These are phyloP conservation scores for Polyploca ridens DNA, from an alignment of 2,888 invertebrate species.

Conservation along the genomic window DNA sequence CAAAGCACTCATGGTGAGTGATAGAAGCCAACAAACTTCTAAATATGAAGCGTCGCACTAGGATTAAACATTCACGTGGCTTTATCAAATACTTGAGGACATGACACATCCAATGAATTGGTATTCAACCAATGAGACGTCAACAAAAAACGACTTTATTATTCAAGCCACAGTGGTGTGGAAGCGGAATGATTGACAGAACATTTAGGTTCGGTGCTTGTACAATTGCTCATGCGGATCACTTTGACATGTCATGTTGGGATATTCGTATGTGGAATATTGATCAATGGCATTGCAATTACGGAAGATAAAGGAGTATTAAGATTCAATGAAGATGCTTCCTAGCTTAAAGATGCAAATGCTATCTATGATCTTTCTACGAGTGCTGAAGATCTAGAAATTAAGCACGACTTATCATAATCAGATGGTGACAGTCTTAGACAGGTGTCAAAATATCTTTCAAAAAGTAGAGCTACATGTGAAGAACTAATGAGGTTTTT, in stretches of 20 bases:
- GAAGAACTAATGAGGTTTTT: no score
- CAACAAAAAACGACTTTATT: constrained; percentile 42
- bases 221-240: constrained; percentile 63
- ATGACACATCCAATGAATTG: constrained; percentile 66
- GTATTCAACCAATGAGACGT: constrained; percentile 56
- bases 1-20: background rate
- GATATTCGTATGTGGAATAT: constrained; percentile 57
- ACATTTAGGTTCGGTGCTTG: constrained; percentile 68
- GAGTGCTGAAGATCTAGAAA: no score
- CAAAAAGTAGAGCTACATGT: no score
- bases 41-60: background rate
- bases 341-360: no score
- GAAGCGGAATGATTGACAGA: constrained; percentile 76
- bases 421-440: no score
- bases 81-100: constrained; percentile 28
- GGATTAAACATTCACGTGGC: constrained; percentile 17
- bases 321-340: no score
- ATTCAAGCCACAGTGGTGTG: constrained; percentile 52
- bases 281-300: constrained; percentile 38
- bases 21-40: background rate
- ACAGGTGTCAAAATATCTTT: no score
- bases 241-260: constrained; percentile 60
- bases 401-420: no score
- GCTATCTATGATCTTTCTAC: no score
- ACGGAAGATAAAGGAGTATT: constrained; percentile 7